Base-by-base conservation (phyloP, 2,888 invertebrate genomes). In the Brachylomia viminalis region DNA sequence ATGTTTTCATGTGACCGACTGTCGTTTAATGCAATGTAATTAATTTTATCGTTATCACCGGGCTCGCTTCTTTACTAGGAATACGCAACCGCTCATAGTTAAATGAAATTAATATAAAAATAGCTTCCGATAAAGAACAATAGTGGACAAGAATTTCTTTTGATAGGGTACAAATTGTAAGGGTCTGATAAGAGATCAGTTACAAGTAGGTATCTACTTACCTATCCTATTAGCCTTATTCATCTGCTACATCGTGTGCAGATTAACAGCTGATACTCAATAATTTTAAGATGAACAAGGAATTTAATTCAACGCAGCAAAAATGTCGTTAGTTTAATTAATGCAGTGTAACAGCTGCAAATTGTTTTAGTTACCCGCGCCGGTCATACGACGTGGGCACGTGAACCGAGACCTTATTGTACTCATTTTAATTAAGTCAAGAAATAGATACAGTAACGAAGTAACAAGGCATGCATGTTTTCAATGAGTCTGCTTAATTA, bases 401-500 rank as follows among this genome's bases (percentile, higher is more conserved):
- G 86, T 67, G 54, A 80, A 82, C 76, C 73, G 83, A 78, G 83
- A 82, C 85, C 84, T 86, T 89, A 89, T 87, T 85, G 79, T 77
- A 81, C 72, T 87, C 71, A 83, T 81, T 88, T 82, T 80, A 86
- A 80, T 77, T 81, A 88, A 83, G 68, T 78, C 59, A 79, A 72
- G 75, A 79, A 68, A 86, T 83, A 85, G 75, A 79, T 71, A 73
- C 70, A 77, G 75, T 75, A 77, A 83, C 84, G 77, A 84, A 79
- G 77, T 74, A 81, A 83, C 83, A 79, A 84, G 79, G 33, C 72
- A 82, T 79, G 75, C 83, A 79, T 76, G 72, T 80, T 69, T 79
- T 85, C 82, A 83, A 87, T 86, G 83, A 80, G 87, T 83, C 87
- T 84, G 87, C 85, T 85, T 92, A 92, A 93, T 93, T 92, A 92